phyloP scores from a whole-genome alignment of 2,888 invertebrate genomes.

The Lithophane socia region DNA sequence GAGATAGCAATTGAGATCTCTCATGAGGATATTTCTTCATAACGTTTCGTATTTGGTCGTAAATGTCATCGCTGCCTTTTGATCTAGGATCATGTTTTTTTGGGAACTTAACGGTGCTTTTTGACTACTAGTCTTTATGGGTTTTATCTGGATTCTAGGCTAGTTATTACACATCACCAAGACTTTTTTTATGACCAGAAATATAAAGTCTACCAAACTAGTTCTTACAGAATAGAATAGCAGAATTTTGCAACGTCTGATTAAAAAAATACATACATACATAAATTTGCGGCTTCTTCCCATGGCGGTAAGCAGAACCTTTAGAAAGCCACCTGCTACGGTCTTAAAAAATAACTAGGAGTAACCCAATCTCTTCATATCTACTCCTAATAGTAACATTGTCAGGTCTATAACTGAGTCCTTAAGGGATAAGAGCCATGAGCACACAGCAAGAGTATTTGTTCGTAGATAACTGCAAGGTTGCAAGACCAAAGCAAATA shows the following conservation, averaged over 20 bases:
- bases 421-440: conserved; percentile 59
- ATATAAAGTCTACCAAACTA: conserved; percentile 13
- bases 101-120: conserved; percentile 36
- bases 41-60: conserved; percentile 58
- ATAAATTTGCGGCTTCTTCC: too few relatives aligned
- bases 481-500: conserved; percentile 78
- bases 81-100: conserved; percentile 59
- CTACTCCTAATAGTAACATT: conserved; percentile 13
- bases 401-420: conserved; percentile 51
- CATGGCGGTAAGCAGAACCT: too few relatives aligned
- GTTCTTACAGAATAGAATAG: not conserved
- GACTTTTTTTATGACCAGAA: conserved; percentile 5
- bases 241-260: conserved; percentile 1
- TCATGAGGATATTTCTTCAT: conserved; percentile 53
- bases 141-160: conserved; percentile 42
- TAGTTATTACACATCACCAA: conserved; percentile 45
- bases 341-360: not conserved
- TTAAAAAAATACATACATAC: not conserved
- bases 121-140: conserved; percentile 55
- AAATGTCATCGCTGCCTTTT: conserved; percentile 55
- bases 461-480: conserved; percentile 66
- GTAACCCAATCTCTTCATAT: not conserved
- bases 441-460: conserved; percentile 60
- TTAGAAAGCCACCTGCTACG: too few relatives aligned
- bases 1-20: conserved; percentile 63